Base-by-base conservation (phyloP, 2,797 vertebrate genomes). In the Chaunax sp. region DNA sequence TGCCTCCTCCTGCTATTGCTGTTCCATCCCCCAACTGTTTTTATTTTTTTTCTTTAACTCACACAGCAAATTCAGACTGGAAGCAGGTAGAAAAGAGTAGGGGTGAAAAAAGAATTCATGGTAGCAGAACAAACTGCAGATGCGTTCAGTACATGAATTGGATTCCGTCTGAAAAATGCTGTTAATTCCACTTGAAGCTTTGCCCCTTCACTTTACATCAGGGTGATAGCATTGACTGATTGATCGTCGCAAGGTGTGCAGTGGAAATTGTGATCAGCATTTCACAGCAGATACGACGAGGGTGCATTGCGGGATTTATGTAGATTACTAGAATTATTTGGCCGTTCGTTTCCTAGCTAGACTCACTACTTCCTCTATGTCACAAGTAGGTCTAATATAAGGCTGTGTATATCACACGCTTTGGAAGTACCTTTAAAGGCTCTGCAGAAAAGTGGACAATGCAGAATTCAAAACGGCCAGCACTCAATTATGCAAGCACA, bases 91-190 rank as follows among this genome's bases (percentile, higher is more conserved):
- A 57, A 67, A 56, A 22, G 35, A 46, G 49, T 9, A 20, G 8
- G 35, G n/a, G 5, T 35, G n/a, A 16, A 28, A 44, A 64, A 50
- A 64, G 6, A 72, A 58, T 64, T 71, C 15, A 52, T 75, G 46
- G 63, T 72, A 63, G 44, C 44, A 60, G 44, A 80, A 69, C 57
- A 67, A 73, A 64, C 60, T 60, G 28, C 74, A 69, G 77, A 83
- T 81, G 69, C 69, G 58, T 58, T 78, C 45, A 47, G 54, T 59
- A 65, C 67, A 64, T 57, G 63, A 75, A 85, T 74, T 82, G 72
- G 77, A 90, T 90, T 87, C 56, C 16, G 25, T 69, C 77, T 79
- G 80, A 87, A 89, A 89, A 88, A 84, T 81, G 77, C 38, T 52
- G 71, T 80, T 91, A 82, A 91, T 87, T 87, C 76, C 41, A 68